Conservation (phyloP, 2,113 vertebrate genomes). For the Scortum barcoo region DNA sequence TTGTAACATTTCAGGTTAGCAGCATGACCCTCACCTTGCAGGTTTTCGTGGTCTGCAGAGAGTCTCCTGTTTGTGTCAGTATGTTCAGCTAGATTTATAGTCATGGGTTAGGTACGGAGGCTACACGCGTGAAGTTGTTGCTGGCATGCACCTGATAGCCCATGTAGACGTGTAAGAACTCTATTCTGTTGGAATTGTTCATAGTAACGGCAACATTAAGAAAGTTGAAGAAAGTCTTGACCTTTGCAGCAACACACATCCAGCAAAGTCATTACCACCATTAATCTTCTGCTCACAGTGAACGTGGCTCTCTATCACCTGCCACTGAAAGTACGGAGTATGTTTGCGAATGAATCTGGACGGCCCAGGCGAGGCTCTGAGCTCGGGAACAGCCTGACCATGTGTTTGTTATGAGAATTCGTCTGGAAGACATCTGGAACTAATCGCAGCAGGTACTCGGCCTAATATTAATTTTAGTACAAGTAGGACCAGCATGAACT, state of each 20-base stretch:
- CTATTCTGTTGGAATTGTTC: neutral
- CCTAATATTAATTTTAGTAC: neutral
- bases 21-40: neutral
- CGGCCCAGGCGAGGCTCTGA: neutral
- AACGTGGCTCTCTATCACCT: neutral
- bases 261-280: neutral
- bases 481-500: neutral
- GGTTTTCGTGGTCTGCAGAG: neutral
- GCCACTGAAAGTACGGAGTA: neutral
- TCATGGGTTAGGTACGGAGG: neutral
- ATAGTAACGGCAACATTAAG: neutral
- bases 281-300: neutral
- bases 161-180: neutral
- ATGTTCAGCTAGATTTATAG: neutral
- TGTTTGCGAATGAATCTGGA: conserved; percentile 6
- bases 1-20: neutral
- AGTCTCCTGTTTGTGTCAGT: neutral
- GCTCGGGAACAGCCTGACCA: conserved; percentile 1
- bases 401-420: conserved; percentile 11
- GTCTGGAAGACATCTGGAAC: neutral
- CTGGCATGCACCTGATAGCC: neutral
- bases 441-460: neutral
- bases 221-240: neutral
- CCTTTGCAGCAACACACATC: neutral
- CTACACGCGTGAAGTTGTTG: neutral